phyloP scores from a whole-genome alignment of 2,797 vertebrate genomes.

The Lacerta viridis region DNA sequence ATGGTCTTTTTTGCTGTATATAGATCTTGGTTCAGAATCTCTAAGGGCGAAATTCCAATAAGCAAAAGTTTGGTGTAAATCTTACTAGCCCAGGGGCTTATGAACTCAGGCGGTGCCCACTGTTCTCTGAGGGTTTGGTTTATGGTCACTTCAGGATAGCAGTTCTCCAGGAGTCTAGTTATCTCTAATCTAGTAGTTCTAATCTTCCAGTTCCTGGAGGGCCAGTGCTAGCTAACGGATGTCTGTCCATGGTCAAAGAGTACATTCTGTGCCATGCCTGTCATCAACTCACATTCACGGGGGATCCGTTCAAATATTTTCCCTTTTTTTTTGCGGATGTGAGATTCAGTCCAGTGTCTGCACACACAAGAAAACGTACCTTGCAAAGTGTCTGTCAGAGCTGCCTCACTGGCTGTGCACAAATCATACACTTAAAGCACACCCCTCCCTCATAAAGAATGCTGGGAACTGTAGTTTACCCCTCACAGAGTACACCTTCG shows the following conservation, averaged over 20 bases:
- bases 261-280: conserved; percentile 4
- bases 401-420: not conserved
- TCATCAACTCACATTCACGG: conserved; percentile 7
- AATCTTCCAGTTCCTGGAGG: conserved; percentile 21
- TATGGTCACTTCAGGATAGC: conserved; percentile 5
- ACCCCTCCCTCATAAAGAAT: too few relatives aligned
- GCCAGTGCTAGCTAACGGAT: not conserved
- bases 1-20: too few relatives aligned
- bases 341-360: not conserved
- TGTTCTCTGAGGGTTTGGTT: conserved; percentile 2
- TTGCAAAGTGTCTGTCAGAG: not conserved
- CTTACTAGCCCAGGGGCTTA: too few relatives aligned
- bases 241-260: not conserved
- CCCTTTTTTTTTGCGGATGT: not conserved
- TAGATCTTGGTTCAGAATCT: too few relatives aligned
- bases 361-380: not conserved
- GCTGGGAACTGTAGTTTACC: too few relatives aligned
- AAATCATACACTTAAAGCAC: too few relatives aligned
- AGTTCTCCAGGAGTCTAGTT: not conserved
- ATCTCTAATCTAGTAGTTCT: conserved; percentile 16
- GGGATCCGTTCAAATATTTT: not conserved
- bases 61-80: too few relatives aligned
- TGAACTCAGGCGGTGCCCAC: not conserved
- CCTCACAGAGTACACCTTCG: too few relatives aligned
- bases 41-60: too few relatives aligned